Evolutionary conservation across 2,797 vertebrate species (phyloP).

Genomic region (Melanogrammus aeglefinus): DNA sequence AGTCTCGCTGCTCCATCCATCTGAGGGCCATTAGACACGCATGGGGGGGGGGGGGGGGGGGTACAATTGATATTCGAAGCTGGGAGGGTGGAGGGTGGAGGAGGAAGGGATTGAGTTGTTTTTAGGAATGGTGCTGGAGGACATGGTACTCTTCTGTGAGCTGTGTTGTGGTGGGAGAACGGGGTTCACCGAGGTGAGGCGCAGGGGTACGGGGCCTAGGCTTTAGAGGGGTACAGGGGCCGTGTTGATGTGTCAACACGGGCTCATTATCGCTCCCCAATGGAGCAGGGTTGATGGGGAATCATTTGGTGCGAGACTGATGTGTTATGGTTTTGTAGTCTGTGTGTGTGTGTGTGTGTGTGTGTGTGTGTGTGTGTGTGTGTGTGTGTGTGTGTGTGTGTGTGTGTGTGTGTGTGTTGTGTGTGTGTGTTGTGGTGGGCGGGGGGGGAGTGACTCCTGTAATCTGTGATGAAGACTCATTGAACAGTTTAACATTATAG

Average conservation of each 20-base stretch:
- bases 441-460: slow-evolving; percentile 40
- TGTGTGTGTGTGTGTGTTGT: too few species aligned
- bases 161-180: slow-evolving; percentile 41
- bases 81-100: slow-evolving; percentile 11
- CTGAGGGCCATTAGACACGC: slow-evolving; percentile 64
- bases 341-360: background rate
- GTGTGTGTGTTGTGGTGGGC: too few species aligned
- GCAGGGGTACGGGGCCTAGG: background rate
- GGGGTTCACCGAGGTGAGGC: slow-evolving; percentile 39
- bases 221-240: background rate
- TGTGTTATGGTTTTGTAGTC: background rate
- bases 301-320: slow-evolving; percentile 17
- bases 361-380: background rate
- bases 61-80: slow-evolving; percentile 36
- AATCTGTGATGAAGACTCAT: slow-evolving; percentile 50
- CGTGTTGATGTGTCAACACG: slow-evolving; percentile 31
- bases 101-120: slow-evolving; percentile 37
- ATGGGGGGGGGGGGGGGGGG: slow-evolving; percentile 18
- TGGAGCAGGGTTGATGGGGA: slow-evolving; percentile 32
- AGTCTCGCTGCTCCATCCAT: slow-evolving; percentile 65
- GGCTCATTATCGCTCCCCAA: slow-evolving; percentile 46
- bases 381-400: background rate
- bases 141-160: slow-evolving; percentile 28
- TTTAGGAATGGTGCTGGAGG: slow-evolving; percentile 30
- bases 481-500: slow-evolving; percentile 34